These are phyloP conservation scores for Hapalemur alaotrensis DNA, from an alignment of 2,797 vertebrate species.

Conservation along the genomic window DNA sequence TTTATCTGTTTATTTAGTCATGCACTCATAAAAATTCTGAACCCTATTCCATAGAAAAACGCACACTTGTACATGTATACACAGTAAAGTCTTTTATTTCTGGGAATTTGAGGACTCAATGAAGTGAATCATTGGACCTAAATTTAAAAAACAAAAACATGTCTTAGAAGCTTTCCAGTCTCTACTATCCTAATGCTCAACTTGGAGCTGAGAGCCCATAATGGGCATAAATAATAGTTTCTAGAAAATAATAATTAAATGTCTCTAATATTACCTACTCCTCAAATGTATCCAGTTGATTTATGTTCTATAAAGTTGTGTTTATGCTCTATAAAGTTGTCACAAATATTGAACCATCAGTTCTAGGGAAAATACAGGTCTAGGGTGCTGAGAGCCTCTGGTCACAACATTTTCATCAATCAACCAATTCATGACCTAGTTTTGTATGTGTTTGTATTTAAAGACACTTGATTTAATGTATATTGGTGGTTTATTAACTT, in stretches of 20 bases:
- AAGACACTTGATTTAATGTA: neutral
- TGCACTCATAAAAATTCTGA: neutral
- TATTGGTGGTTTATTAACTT: neutral
- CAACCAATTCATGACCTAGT: neutral
- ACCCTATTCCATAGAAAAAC: neutral
- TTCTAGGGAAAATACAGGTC: neutral
- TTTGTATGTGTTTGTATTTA: neutral
- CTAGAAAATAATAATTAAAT: conserved; percentile 1
- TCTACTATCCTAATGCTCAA: neutral
- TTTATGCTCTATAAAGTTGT: neutral
- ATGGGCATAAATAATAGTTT: neutral
- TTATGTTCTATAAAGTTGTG: neutral
- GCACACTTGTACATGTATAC: neutral
- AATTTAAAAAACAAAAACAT: neutral
- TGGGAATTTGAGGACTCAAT: neutral
- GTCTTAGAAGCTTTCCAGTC: neutral
- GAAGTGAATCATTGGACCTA: neutral
- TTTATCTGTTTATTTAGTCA: neutral
- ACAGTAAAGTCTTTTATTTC: neutral
- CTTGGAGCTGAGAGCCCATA: neutral
- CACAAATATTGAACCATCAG: neutral
- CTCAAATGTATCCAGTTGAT: neutral
- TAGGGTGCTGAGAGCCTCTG: neutral
- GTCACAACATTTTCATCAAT: neutral
- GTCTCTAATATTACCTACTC: neutral